phyloP scores from a whole-genome alignment of 37 sponge, comb jelly and placozoan genomes.

The Chondrosia reniformis region DNA sequence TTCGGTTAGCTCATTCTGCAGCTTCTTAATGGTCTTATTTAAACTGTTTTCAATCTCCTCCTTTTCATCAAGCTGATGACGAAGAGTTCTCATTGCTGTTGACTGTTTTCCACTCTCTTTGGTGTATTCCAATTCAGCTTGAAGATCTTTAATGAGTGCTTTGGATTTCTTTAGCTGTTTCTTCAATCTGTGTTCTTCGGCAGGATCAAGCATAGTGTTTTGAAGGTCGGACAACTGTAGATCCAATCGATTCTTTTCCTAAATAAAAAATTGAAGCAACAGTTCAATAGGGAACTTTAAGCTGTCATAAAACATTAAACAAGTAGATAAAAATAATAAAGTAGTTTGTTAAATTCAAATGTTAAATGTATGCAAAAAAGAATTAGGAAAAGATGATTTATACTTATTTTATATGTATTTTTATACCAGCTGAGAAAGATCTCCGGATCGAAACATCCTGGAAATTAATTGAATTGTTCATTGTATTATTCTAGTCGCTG shows the following conservation, averaged over 20 bases:
- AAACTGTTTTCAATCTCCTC: conserved; percentile 7
- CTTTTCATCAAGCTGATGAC: conserved; percentile 32
- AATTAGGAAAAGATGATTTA: too few species aligned
- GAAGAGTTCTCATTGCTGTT: not conserved
- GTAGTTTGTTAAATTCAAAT: too few species aligned
- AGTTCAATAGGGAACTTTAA: not conserved
- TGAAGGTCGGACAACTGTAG: conserved; percentile 61
- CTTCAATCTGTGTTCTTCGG: conserved; percentile 72
- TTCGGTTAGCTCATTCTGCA: conserved; percentile 62
- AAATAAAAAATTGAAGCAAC: not conserved
- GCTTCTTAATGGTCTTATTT: conserved; percentile 48
- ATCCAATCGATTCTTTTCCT: conserved; percentile 3
- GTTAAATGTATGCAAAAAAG: too few species aligned
- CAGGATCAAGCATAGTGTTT: conserved; percentile 56
- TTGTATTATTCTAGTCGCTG: too few species aligned
- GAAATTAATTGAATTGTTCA: too few species aligned
- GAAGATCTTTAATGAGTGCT: conserved; percentile 55
- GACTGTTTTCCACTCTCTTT: not conserved
- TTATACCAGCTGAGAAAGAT: too few species aligned
- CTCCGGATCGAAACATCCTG: too few species aligned
- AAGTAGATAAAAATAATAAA: too few species aligned
- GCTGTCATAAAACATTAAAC: too few species aligned
- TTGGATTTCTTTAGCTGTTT: conserved; percentile 58
- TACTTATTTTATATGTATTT: too few species aligned
- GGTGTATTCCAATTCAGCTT: not conserved